A percentile compares a stretch with the other conserved stretches of the same genome.
phyloP scores from a whole-genome alignment of 2,797 vertebrate genomes.

The Acanthurus leucopareius region DNA sequence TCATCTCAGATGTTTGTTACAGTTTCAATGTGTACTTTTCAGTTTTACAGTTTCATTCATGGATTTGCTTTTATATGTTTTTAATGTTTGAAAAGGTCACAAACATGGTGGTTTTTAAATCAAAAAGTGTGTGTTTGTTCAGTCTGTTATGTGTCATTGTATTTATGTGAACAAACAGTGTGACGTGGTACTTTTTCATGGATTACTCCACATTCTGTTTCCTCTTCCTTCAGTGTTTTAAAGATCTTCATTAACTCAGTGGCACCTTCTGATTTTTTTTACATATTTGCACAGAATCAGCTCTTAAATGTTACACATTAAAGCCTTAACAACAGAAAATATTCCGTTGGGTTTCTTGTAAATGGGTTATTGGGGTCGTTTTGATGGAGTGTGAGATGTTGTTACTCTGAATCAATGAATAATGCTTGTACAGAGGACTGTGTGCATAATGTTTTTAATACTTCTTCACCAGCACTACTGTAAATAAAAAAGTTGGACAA shows the following conservation, averaged over 20 bases:
- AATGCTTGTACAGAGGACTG: neutral
- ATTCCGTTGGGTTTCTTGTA: neutral
- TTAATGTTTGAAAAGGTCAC: too few relatives aligned
- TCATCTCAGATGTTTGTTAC: too few relatives aligned
- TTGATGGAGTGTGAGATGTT: neutral
- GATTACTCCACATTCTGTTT: neutral
- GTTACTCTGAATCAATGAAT: constrained; percentile 1
- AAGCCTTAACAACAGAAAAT: neutral
- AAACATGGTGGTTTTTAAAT: too few relatives aligned
- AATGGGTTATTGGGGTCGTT: neutral
- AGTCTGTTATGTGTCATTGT: neutral
- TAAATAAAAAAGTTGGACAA: too few relatives aligned
- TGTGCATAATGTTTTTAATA: neutral
- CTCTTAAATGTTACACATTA: constrained; percentile 1
- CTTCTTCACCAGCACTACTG: too few relatives aligned
- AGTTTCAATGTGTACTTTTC: too few relatives aligned
- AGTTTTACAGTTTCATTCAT: too few relatives aligned
- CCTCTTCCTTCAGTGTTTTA: neutral
- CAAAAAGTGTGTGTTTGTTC: too few relatives aligned
- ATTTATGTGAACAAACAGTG: neutral
- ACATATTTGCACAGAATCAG: constrained; percentile 4
- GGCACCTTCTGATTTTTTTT: neutral
- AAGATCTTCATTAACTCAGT: neutral
- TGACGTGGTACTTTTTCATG: neutral
- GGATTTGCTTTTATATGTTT: too few relatives aligned